Evolutionary conservation across 2,113 vertebrate species (phyloP), one percentile per base, ranked within the genome.

Genomic region (Varanus komodoensis): DNA sequence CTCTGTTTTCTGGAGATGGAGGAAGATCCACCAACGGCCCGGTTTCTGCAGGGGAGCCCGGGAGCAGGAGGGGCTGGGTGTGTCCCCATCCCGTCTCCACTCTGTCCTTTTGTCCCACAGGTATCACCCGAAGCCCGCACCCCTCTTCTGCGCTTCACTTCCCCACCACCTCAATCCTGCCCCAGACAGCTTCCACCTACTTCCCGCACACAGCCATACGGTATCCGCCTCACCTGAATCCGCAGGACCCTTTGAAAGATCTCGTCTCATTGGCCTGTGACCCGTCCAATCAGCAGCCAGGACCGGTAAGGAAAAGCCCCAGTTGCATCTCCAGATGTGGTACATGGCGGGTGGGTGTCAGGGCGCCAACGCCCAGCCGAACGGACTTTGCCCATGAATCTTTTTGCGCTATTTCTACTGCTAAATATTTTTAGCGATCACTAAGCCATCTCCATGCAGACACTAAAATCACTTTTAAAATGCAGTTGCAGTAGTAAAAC

Each of bases 181-280:
- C 98, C 84, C 98, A 98, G 95, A 96, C 97, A 1, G 97, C 98
- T 44, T 98, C 98, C 91, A 98, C 98, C 88, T 99, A 99, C 96
- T 99, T 99, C 91, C 98, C 98, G 0, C 99, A 99, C 95, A 98
- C 98, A 84, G 98, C 99, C 84, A 99, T 99, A 93, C 98, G 99
- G 89, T 99, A 99, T 95, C 98, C 99, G 1, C 99, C 99, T 61
- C 99, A 99, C 95, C 98, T 99, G 96, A 97, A 98, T 93, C 97
- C 98, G 48, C 99, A 99, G 97, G 99, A 99, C 96, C 98, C 99
- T 0, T 97, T 99, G 86, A 99, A 99, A 96, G 99, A 99, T 95
- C 97, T 99, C 91, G 98, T 99, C 93, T 98, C 99, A 1, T 96
- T 99, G 97, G 98, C 99, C 96, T 99, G 99, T 23, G 98, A 99